Percentiles rank a stretch among this genome's conserved stretches.
phyloP scores from a whole-genome alignment of 2,888 invertebrate genomes.

The Tribolium freemani region DNA sequence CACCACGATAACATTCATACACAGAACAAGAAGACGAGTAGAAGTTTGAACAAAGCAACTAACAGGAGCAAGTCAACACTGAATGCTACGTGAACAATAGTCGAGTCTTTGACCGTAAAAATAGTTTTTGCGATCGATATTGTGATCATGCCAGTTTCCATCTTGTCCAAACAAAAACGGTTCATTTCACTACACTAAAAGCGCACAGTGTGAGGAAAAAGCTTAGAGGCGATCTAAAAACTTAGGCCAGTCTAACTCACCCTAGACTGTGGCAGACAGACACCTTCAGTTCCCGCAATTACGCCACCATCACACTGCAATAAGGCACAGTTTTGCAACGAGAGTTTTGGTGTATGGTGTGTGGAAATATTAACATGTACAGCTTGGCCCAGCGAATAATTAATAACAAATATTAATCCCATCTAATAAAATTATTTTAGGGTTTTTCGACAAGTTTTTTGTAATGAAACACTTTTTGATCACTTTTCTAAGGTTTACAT shows the following conservation, averaged over 20 bases:
- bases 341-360: too few relatives aligned
- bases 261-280: conserved; percentile 66
- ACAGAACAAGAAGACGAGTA: conserved; percentile 4
- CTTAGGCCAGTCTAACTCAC: conserved; percentile 58
- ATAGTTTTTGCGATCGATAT: background rate
- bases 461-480: too few relatives aligned
- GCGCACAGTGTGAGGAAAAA: conserved; percentile 20
- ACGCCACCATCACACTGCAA: conserved; percentile 67
- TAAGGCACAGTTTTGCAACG: conserved; percentile 39
- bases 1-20: background rate
- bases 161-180: conserved; percentile 9
- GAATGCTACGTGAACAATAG: background rate
- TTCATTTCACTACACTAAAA: conserved; percentile 29
- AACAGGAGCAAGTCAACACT: conserved; percentile 42
- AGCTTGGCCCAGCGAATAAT: too few relatives aligned
- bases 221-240: conserved; percentile 23
- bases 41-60: conserved; percentile 39
- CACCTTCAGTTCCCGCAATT: conserved; percentile 65
- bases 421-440: too few relatives aligned
- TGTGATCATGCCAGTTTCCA: conserved; percentile 9
- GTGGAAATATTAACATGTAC: too few relatives aligned
- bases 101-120: background rate
- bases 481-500: too few relatives aligned
- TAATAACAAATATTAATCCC: too few relatives aligned
- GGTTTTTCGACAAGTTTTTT: too few relatives aligned